phyloP scores from a whole-genome alignment of 2,888 invertebrate species.

The Netelia fuscicornis region DNA sequence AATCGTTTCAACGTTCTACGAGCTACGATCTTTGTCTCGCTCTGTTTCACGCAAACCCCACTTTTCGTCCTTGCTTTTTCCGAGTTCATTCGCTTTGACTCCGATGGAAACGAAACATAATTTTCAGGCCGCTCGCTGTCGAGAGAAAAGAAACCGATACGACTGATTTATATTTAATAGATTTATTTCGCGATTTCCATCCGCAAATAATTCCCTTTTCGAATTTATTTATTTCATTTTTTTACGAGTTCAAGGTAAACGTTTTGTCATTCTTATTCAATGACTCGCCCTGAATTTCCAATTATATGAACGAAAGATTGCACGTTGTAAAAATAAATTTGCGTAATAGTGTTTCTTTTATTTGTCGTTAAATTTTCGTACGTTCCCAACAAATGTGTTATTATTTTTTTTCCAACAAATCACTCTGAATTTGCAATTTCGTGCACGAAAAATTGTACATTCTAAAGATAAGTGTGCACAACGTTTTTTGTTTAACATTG shows the following conservation, averaged over 20 bases:
- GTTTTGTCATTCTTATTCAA: neutral
- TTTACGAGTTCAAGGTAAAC: neutral
- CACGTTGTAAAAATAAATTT: neutral
- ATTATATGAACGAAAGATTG: neutral
- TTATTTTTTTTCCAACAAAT: no score
- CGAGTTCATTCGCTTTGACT: slow-evolving; percentile 44
- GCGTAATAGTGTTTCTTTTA: neutral
- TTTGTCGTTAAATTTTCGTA: no score
- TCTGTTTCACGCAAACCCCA: slow-evolving; percentile 54
- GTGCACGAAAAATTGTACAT: no score
- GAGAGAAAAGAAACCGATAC: slow-evolving; percentile 29
- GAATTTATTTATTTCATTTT: slow-evolving; percentile 5
- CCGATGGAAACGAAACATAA: slow-evolving; percentile 28
- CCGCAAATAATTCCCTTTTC: slow-evolving; percentile 38
- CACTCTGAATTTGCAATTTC: no score
- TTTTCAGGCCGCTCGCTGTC: neutral
- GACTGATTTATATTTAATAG: slow-evolving; percentile 40
- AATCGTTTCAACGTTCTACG: slow-evolving; percentile 41
- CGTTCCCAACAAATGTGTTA: no score
- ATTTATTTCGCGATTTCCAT: slow-evolving; percentile 38
- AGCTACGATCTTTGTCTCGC: slow-evolving; percentile 53
- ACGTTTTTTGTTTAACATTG: no score
- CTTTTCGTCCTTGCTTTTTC: slow-evolving; percentile 49
- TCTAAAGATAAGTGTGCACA: no score
- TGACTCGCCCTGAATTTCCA: neutral